A percentile compares a stretch with the other conserved stretches of the same genome.
Evolutionary conservation across 1,140 invertebrate genomes (phyloP).

Genomic region (Popillia japonica): DNA sequence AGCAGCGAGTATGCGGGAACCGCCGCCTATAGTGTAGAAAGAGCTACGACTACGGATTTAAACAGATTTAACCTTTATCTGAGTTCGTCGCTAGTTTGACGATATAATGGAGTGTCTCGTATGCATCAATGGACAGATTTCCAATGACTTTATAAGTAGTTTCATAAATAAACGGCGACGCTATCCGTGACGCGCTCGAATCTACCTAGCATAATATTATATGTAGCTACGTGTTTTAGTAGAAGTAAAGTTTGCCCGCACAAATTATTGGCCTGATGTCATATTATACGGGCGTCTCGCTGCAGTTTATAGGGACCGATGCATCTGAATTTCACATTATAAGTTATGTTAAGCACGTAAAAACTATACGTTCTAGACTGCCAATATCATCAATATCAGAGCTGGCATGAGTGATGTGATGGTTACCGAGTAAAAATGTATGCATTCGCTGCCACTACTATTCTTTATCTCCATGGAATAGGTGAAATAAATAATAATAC

Average conservation of each 20-base stretch:
- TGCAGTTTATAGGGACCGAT: neutral
- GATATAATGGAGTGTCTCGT: neutral
- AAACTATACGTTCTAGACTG: neutral
- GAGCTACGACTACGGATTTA: neutral
- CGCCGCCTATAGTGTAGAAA: neutral
- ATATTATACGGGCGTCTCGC: neutral
- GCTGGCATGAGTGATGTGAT: too few species aligned
- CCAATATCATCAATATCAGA: neutral
- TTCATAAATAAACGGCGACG: constrained; percentile 27
- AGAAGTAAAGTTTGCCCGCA: neutral
- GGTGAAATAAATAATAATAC: too few species aligned
- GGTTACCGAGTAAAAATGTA: too few species aligned
- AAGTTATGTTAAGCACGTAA: neutral
- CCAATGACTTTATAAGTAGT: constrained; percentile 32
- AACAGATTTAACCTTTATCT: constrained; percentile 25
- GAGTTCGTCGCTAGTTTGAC: constrained; percentile 17
- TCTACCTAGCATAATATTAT: neutral
- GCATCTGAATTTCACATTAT: neutral
- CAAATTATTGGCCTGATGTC: constrained; percentile 20
- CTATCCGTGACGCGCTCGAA: neutral
- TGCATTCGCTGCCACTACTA: too few species aligned
- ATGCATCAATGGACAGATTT: constrained; percentile 30
- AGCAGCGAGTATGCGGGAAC: neutral
- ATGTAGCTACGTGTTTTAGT: neutral
- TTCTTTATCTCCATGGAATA: too few species aligned